A percentile compares a stretch with the other conserved stretches of the same genome.
Conservation (phyloP, 2,797 vertebrate species). For the Ctenopoma multispine region DNA sequence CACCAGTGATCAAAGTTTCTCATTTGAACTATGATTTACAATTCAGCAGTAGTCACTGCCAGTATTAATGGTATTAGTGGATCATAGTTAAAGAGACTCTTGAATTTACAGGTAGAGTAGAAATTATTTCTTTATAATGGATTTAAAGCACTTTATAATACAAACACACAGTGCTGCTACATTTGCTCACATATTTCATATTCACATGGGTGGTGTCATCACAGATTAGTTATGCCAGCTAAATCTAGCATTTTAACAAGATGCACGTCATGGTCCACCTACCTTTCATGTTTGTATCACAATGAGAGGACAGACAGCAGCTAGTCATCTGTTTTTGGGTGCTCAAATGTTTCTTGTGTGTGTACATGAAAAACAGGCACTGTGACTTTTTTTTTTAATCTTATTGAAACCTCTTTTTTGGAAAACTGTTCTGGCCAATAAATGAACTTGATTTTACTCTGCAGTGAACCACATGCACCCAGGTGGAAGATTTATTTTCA, state of each 20-base stretch:
- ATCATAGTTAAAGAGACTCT: too few species aligned
- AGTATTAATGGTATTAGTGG: too few species aligned
- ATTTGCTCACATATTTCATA: constrained; percentile 56
- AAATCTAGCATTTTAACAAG: constrained; percentile 49
- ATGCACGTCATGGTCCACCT: constrained; percentile 57
- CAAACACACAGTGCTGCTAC: constrained; percentile 34
- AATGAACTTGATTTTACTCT: constrained; percentile 20
- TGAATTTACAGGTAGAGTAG: too few species aligned
- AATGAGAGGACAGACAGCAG: constrained; percentile 50
- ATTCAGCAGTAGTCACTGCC: background rate
- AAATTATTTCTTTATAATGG: too few species aligned
- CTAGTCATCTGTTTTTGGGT: constrained; percentile 54
- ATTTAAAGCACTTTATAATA: background rate
- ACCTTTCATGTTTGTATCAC: constrained; percentile 56
- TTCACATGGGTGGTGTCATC: constrained; percentile 56
- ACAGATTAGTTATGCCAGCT: constrained; percentile 57
- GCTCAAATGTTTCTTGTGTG: constrained; percentile 29
- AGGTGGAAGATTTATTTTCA: constrained; percentile 39
- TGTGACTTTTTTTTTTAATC: constrained; percentile 13
- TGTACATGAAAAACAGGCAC: constrained; percentile 52
- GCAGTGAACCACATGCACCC: constrained; percentile 22
- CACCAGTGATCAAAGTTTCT: background rate
- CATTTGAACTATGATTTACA: background rate
- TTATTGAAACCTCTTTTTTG: constrained; percentile 21
- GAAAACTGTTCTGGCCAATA: constrained; percentile 11